phyloP scores from a whole-genome alignment of 2,113 vertebrate genomes.

The Donacobius atricapilla region DNA sequence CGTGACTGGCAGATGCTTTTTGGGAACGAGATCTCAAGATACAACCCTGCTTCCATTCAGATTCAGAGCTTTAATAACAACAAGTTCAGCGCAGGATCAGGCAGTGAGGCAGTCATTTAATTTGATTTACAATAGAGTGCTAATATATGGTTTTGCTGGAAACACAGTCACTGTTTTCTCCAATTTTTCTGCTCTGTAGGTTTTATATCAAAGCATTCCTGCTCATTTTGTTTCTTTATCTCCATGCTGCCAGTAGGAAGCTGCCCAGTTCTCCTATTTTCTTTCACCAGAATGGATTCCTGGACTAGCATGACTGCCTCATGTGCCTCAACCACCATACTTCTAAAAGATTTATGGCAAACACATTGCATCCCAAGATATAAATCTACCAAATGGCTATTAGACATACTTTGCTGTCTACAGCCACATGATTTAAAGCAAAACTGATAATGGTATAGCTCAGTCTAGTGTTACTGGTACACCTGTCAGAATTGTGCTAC shows the following conservation, averaged over 20 bases:
- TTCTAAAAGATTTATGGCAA: slow-evolving; percentile 45
- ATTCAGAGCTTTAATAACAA: slow-evolving; percentile 14
- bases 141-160: not conserved
- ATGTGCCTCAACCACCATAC: slow-evolving; percentile 2
- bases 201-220: not conserved
- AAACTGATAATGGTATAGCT: slow-evolving; percentile 11
- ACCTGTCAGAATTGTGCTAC: not conserved
- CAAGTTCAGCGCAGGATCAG: not conserved
- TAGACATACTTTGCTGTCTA: slow-evolving; percentile 39
- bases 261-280: not conserved
- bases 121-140: not conserved
- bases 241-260: not conserved
- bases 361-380: not conserved
- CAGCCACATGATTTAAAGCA: slow-evolving; percentile 29
- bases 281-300: not conserved
- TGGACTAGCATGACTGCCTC: not conserved
- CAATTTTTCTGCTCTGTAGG: not conserved
- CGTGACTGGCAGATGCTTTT: slow-evolving; percentile 4
- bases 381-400: slow-evolving; percentile 58
- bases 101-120: not conserved
- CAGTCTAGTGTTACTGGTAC: not conserved
- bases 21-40: not conserved
- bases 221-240: not conserved
- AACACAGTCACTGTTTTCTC: not conserved
- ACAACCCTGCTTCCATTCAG: not conserved